phyloP scores from a whole-genome alignment of 2,888 invertebrate species.

The Nasonia oneida region DNA sequence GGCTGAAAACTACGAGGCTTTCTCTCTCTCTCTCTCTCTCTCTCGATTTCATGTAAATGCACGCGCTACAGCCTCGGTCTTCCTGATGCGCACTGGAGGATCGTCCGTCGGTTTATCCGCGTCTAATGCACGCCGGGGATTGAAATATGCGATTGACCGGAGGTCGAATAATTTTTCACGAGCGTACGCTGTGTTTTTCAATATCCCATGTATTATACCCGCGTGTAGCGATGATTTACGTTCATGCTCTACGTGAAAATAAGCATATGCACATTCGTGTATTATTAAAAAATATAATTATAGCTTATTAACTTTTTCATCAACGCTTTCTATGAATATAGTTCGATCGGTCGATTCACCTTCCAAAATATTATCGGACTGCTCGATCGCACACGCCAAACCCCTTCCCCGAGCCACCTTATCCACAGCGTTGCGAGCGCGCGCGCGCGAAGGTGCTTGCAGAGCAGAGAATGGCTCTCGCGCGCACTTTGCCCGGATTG shows the following conservation, averaged over 20 bases:
- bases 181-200: neutral
- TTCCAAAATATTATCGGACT: neutral
- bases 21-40: slow-evolving; percentile 4
- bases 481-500: neutral
- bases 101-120: neutral
- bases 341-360: neutral
- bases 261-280: too few species aligned
- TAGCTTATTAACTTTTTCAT: too few species aligned
- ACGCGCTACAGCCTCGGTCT: neutral
- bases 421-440: neutral
- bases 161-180: neutral
- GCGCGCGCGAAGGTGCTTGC: neutral
- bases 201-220: neutral
- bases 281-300: too few species aligned
- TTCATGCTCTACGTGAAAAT: too few species aligned
- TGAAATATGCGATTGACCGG: slow-evolving; percentile 14
- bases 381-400: neutral
- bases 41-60: slow-evolving; percentile 22
- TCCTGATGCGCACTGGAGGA: neutral
- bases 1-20: slow-evolving; percentile 28
- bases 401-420: neutral
- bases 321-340: too few species aligned
- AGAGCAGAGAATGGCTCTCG: neutral
- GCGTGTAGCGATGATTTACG: too few species aligned
- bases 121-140: neutral